These are phyloP conservation scores for Chymomyza costata DNA, from an alignment of 1,140 invertebrate genomes.

Conservation along the genomic window DNA sequence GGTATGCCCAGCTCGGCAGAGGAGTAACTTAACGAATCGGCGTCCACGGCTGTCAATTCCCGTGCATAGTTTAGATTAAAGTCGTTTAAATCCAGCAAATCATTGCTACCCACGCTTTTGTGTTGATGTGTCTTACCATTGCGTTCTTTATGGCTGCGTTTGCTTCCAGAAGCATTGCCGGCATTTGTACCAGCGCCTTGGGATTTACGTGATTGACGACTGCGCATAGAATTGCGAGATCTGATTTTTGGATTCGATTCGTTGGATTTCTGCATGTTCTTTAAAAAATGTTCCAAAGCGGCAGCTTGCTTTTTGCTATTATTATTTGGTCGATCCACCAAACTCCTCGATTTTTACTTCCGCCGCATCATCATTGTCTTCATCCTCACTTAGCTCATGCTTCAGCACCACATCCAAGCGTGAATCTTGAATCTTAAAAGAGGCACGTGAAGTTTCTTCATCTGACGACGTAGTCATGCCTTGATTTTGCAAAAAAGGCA, in stretches of 20 bases:
- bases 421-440: slow-evolving; percentile 77
- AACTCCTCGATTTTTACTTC: slow-evolving; percentile 40
- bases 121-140: slow-evolving; percentile 11
- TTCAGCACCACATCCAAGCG: slow-evolving; percentile 77
- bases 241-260: too few relatives aligned
- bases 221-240: too few relatives aligned
- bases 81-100: slow-evolving; percentile 33
- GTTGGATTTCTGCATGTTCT: slow-evolving; percentile 62
- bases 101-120: slow-evolving; percentile 11
- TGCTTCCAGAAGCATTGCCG: slow-evolving; percentile 13
- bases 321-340: slow-evolving; percentile 27
- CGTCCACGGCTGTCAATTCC: slow-evolving; percentile 30
- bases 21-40: slow-evolving; percentile 47
- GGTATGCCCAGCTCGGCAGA: slow-evolving; percentile 51
- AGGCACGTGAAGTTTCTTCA: slow-evolving; percentile 77
- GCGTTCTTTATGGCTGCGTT: slow-evolving; percentile 24
- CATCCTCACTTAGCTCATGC: slow-evolving; percentile 76
- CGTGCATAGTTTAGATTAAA: slow-evolving; percentile 47
- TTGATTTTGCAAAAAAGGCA: slow-evolving; percentile 76
- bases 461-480: slow-evolving; percentile 76
- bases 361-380: slow-evolving; percentile 57
- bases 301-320: slow-evolving; percentile 48
- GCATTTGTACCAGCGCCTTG: slow-evolving; percentile 50
- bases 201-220: slow-evolving; percentile 59
- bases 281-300: slow-evolving; percentile 57